A percentile compares a stretch with the other conserved stretches of the same genome.
phyloP scores from a whole-genome alignment of 1,140 invertebrate genomes.

The Lepeophtheirus salmonis region DNA sequence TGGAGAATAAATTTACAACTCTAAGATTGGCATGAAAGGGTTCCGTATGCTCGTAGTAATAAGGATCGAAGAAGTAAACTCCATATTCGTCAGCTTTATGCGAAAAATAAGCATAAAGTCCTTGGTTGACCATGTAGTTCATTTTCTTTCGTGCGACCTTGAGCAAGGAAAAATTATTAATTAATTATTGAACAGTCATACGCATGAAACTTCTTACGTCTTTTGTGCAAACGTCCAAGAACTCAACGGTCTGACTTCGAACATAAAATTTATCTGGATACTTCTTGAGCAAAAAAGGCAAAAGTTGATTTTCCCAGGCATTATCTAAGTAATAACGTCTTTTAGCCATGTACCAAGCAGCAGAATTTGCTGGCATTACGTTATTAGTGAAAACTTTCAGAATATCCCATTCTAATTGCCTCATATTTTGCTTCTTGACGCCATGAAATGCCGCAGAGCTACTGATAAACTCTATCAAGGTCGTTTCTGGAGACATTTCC shows the following conservation, averaged over 20 bases:
- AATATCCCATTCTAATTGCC: constrained; percentile 4
- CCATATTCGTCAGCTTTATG: constrained; percentile 15
- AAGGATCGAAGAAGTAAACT: constrained; percentile 15
- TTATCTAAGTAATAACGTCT: neutral
- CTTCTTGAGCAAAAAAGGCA: constrained; percentile 9
- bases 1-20: neutral
- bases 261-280: constrained; percentile 11
- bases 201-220: no score
- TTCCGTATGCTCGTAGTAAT: constrained; percentile 10
- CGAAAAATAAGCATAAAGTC: constrained; percentile 6
- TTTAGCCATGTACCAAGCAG: constrained; percentile 16
- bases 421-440: neutral
- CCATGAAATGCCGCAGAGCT: constrained; percentile 10
- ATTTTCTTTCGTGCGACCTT: neutral
- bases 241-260: neutral
- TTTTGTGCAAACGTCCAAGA: neutral
- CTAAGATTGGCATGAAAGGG: constrained; percentile 8
- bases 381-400: constrained; percentile 8
- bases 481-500: constrained; percentile 11
- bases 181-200: no score
- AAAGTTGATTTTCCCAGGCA: neutral
- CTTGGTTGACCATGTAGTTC: constrained; percentile 5
- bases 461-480: constrained; percentile 3
- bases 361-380: constrained; percentile 14
- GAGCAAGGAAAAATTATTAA: neutral